Evolutionary conservation across 2,888 invertebrate genomes (phyloP).

Genomic region (Polydrusus cervinus): DNA sequence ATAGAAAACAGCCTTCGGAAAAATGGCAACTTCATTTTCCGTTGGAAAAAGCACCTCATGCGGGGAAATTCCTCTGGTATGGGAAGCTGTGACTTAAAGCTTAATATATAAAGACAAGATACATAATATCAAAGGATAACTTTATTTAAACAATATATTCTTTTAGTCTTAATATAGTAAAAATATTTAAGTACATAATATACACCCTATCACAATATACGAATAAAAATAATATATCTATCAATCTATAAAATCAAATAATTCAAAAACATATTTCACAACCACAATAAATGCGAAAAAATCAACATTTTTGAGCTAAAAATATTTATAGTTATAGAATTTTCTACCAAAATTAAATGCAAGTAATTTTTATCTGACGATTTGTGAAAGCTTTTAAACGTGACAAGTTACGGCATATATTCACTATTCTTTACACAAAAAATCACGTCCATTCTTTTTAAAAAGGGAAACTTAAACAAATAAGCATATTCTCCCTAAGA

Average conservation of each 20-base stretch:
- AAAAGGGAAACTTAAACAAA: background rate
- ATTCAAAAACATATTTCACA: conserved; percentile 42
- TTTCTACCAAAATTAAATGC: background rate
- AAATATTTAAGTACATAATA: conserved; percentile 57
- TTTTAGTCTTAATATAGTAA: conserved; percentile 42
- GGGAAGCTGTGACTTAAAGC: too few relatives aligned
- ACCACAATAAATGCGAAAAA: conserved; percentile 43
- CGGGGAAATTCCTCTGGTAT: too few relatives aligned
- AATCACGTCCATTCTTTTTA: background rate
- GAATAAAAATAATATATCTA: conserved; percentile 50
- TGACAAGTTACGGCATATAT: too few relatives aligned
- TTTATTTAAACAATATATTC: conserved; percentile 19
- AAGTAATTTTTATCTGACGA: background rate
- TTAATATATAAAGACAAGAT: too few relatives aligned
- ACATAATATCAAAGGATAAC: conserved; percentile 11
- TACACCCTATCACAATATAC: conserved; percentile 50
- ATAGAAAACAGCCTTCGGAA: too few relatives aligned
- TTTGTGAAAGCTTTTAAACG: too few relatives aligned
- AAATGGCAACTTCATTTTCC: too few relatives aligned
- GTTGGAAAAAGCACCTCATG: too few relatives aligned
- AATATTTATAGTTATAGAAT: background rate
- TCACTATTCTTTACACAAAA: background rate
- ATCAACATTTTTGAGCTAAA: background rate
- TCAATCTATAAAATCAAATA: conserved; percentile 18
- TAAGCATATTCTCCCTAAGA: background rate